Evolutionary conservation across 1,140 invertebrate genomes (phyloP).

Genomic region (Leptonema lineaticorne): DNA sequence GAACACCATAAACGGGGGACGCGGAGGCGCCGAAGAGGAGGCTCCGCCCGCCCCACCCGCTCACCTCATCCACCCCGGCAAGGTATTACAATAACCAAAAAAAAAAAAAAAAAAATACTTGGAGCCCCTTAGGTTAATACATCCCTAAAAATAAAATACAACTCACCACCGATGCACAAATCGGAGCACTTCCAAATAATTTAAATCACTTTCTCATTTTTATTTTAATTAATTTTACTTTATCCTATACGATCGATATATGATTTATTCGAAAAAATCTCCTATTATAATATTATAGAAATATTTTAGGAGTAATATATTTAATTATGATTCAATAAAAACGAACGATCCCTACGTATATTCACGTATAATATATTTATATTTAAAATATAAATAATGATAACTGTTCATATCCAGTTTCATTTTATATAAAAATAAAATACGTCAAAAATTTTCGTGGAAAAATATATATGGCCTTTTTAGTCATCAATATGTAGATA

Average conservation of each 20-base stretch:
- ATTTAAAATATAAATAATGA: not conserved
- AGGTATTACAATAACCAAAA: slow-evolving; percentile 53
- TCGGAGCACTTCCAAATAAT: no score
- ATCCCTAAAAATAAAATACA: not conserved
- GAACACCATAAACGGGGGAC: slow-evolving; percentile 83
- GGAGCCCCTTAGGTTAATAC: not conserved
- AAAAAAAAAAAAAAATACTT: no score
- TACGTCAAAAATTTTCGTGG: not conserved
- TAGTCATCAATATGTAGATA: not conserved
- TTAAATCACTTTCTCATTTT: no score
- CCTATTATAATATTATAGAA: no score
- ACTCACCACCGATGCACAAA: no score
- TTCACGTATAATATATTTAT: not conserved
- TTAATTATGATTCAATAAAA: no score
- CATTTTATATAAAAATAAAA: not conserved
- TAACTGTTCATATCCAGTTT: not conserved
- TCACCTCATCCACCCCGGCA: slow-evolving; percentile 76
- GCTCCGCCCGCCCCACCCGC: slow-evolving; percentile 68
- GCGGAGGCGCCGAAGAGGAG: slow-evolving; percentile 62
- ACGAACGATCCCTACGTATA: no score
- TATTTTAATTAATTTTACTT: no score
- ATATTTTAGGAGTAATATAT: no score
- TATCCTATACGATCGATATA: no score
- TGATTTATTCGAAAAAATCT: no score
- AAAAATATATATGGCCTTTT: not conserved